phyloP scores from a whole-genome alignment of 1,140 invertebrate genomes.

The Pinna nobilis region DNA sequence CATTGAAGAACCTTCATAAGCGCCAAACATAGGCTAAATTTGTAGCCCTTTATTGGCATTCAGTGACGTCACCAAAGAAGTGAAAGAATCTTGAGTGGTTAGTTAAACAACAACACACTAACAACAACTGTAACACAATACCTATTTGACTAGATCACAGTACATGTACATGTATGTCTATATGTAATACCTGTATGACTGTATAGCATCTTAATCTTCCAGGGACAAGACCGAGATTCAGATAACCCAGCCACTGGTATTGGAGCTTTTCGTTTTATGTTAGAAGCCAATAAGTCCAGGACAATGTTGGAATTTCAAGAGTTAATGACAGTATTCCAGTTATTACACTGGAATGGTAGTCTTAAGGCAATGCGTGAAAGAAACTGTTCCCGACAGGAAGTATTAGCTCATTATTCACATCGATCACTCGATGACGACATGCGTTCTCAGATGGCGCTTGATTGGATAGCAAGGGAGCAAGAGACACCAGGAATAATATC shows the following conservation, averaged over 20 bases:
- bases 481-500: slow-evolving; percentile 87
- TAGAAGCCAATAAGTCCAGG: slow-evolving; percentile 92
- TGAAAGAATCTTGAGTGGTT: no score
- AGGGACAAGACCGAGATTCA: slow-evolving; percentile 79
- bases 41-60: no score
- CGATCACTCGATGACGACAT: slow-evolving; percentile 92
- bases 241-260: slow-evolving; percentile 85
- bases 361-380: slow-evolving; percentile 90
- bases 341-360: slow-evolving; percentile 97
- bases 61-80: no score
- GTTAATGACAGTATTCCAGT: slow-evolving; percentile 96
- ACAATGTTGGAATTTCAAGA: slow-evolving; percentile 98
- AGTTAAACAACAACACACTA: no score
- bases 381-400: slow-evolving; percentile 95
- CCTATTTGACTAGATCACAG: no score
- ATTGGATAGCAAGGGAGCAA: slow-evolving; percentile 93
- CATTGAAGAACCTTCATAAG: no score
- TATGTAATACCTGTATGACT: not conserved
- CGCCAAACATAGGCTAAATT: no score
- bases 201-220: slow-evolving; percentile 38
- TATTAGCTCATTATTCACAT: slow-evolving; percentile 95
- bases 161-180: not conserved
- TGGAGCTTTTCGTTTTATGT: slow-evolving; percentile 95
- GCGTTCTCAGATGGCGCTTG: slow-evolving; percentile 95
- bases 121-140: no score